A percentile compares a stretch with the other conserved stretches of the same genome.
These are phyloP conservation scores for Holocentrus rufus DNA, from an alignment of 2,797 vertebrate genomes.

Conservation along the genomic window DNA sequence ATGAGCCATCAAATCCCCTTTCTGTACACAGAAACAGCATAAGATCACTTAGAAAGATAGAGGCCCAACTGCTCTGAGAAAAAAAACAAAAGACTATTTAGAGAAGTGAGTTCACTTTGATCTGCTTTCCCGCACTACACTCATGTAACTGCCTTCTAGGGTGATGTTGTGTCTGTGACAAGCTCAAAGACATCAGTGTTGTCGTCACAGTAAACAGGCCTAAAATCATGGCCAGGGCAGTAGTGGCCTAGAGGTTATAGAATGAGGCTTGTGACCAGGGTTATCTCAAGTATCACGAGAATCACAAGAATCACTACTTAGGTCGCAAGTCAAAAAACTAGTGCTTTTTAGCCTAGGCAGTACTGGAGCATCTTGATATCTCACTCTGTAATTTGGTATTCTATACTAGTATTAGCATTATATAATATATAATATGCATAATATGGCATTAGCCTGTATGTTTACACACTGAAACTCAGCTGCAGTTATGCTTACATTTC, in stretches of 20 bases:
- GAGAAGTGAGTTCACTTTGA: background rate
- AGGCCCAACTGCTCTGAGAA: background rate
- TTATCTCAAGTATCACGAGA: too few species aligned
- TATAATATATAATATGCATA: too few species aligned
- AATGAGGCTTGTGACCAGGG: background rate
- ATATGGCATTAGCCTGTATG: too few species aligned
- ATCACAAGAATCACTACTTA: too few species aligned
- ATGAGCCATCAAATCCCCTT: conserved; percentile 33
- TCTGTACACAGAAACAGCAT: background rate
- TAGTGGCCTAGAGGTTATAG: background rate
- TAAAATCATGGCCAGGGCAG: too few species aligned
- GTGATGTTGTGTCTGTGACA: background rate
- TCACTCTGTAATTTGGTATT: too few species aligned
- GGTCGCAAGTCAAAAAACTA: too few species aligned
- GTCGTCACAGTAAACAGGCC: background rate
- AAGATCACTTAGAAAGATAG: background rate
- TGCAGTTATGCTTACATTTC: too few species aligned
- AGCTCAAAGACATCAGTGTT: conserved; percentile 1
- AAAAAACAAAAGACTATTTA: background rate
- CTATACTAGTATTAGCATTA: too few species aligned
- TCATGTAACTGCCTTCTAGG: background rate
- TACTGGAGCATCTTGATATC: too few species aligned
- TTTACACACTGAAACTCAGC: too few species aligned
- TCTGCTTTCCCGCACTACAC: conserved; percentile 11
- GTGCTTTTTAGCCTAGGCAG: too few species aligned